Conservation (phyloP, 2,113 vertebrate genomes). For the Phoxinus phoxinus region DNA sequence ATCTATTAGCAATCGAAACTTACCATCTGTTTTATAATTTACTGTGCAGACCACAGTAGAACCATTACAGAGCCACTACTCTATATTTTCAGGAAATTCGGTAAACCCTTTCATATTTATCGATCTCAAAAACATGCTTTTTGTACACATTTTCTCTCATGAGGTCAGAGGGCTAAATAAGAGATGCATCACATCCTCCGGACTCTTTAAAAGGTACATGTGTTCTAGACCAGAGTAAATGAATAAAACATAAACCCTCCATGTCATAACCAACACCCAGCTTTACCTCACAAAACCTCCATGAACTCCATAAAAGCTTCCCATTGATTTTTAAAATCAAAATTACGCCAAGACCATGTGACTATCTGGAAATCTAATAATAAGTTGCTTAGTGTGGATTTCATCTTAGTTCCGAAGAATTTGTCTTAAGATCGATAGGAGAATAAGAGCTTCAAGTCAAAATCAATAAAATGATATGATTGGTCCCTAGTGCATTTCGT, state of each 20-base stretch:
- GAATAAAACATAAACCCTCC: not conserved
- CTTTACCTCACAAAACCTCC: not conserved
- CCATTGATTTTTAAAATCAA: not conserved
- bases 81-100: not conserved
- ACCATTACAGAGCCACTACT: not conserved
- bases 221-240: not conserved
- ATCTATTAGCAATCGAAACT: not conserved
- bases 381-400: constrained; percentile 10
- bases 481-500: constrained; percentile 12
- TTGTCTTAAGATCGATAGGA: not conserved
- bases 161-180: not conserved
- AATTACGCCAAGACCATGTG: too few species aligned
- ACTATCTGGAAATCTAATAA: not conserved
- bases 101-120: too few species aligned
- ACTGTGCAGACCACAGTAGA: not conserved
- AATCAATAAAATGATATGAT: constrained; percentile 12
- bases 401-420: not conserved
- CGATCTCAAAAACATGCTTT: not conserved
- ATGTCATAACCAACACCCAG: not conserved
- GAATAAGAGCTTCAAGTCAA: not conserved
- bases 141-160: not conserved
- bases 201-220: not conserved
- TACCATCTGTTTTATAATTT: not conserved
- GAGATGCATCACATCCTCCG: not conserved
- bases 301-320: not conserved